Base-by-base conservation (phyloP, 2,113 vertebrate species). In the Apus apus region DNA sequence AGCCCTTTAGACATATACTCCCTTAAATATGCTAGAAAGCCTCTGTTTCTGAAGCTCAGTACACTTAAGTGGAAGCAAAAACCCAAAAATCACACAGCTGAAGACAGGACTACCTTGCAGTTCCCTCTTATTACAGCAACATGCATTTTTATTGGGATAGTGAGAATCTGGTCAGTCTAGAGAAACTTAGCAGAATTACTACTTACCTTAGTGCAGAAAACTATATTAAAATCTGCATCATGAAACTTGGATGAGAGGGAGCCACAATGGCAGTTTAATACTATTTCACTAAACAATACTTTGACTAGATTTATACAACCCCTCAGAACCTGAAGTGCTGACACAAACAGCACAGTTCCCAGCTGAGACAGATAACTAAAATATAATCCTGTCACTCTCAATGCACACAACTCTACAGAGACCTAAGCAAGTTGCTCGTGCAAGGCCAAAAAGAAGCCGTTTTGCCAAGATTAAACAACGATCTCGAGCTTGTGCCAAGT, bases 131-230 rank as follows among this genome's bases (percentile, higher is more conserved):
- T 38, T 67, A 60, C 9, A 30, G 14, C 36, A 62, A 27, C 29
- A 67, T 5, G 11, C 48, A 45, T 56, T 89, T 90, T 77, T 53
- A 17, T 6, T 17, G 46, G 40, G 57, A 60, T 50, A 93, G 36
- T 1, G 5, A 89, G 11, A 64, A 77, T 30, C 36, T 73, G 36
- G 20, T 91, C 60, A 53, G 50, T 16, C 67, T 53, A 85, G 50
- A 3, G 1, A 40, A 90, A 79, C 16, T 38, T 0, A 57, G 27
- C 30, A 34, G 43, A 60, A 79, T 62, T 58, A 46, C 48, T 71
- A 88, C 79, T 83, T 94, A 94, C 83, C 85, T 94, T 12, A 7
- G 34, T 88, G 53, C 75, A 93, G 27, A 86, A 86, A 88, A 74
- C 19, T 43, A 2, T 23, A 82, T 43, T 68, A 82, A 71, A 77